phyloP scores from a whole-genome alignment of 2,797 vertebrate species.

The Aplochiton taeniatus region DNA sequence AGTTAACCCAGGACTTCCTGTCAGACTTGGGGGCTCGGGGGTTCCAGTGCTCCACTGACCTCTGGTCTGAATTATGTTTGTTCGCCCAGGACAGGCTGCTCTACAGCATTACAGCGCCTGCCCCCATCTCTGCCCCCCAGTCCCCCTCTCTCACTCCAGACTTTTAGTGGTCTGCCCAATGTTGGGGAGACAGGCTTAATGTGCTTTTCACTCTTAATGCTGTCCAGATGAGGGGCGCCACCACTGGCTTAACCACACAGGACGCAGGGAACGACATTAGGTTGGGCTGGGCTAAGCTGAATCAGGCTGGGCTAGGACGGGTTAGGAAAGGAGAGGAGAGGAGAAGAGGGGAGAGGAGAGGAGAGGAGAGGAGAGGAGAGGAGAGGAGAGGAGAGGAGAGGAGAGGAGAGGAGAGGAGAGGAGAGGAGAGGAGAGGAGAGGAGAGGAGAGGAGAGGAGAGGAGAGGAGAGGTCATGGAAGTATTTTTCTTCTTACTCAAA shows the following conservation, averaged over 20 bases:
- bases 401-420: background rate
- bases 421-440: background rate
- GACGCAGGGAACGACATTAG: constrained; percentile 2
- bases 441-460: background rate
- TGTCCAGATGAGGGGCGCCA: constrained; percentile 62
- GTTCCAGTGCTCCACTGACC: constrained; percentile 54
- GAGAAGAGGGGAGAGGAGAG: background rate
- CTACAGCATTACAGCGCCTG: no score
- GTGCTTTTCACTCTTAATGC: constrained; percentile 62
- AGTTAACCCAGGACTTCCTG: constrained; percentile 76
- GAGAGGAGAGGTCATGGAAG: constrained; percentile 4
- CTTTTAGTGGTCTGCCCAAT: constrained; percentile 52
- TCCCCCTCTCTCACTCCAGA: constrained; percentile 16
- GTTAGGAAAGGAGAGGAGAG: constrained; percentile 11
- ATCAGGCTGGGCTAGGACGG: background rate
- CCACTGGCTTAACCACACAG: constrained; percentile 36
- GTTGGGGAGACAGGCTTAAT: constrained; percentile 65
- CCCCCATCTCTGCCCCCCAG: constrained; percentile 34
- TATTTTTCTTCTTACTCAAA: constrained; percentile 46
- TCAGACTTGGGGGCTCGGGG: constrained; percentile 66
- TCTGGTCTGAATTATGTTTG: constrained; percentile 74
- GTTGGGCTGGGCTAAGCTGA: constrained; percentile 31
- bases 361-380: background rate
- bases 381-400: background rate
- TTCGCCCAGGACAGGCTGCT: constrained; percentile 48